A percentile compares a stretch with the other conserved stretches of the same genome.
Evolutionary conservation across 2,888 invertebrate genomes (phyloP).

Genomic region (Drosophila mercatorum): DNA sequence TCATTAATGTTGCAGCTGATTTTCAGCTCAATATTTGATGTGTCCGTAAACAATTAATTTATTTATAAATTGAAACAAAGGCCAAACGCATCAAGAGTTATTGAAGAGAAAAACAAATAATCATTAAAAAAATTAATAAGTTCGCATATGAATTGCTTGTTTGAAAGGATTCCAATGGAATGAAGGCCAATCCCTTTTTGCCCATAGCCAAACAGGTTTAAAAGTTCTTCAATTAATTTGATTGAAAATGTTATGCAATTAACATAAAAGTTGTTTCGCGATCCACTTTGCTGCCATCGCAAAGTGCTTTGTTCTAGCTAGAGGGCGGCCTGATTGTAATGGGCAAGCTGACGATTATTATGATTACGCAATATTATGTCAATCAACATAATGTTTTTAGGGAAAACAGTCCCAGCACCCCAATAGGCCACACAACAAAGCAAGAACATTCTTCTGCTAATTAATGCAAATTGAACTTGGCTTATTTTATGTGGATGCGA

Average conservation of each 20-base stretch:
- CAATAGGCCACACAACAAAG: background rate
- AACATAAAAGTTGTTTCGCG: constrained; percentile 42
- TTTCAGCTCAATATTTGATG: constrained; percentile 26
- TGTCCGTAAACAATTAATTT: constrained; percentile 7
- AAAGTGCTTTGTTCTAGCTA: constrained; percentile 23
- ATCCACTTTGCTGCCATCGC: constrained; percentile 2
- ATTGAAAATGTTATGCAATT: constrained; percentile 64
- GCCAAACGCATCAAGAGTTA: background rate
- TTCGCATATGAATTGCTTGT: constrained; percentile 7
- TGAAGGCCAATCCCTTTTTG: constrained; percentile 6
- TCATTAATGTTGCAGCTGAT: constrained; percentile 10
- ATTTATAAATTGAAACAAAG: constrained; percentile 1
- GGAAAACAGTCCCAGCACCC: constrained; percentile 6
- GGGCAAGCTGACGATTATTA: constrained; percentile 30
- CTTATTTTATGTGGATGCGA: background rate
- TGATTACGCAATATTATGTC: constrained; percentile 23
- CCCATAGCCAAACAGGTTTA: constrained; percentile 2
- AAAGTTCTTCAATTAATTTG: constrained; percentile 60
- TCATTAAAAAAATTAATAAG: constrained; percentile 3
- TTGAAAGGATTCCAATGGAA: background rate
- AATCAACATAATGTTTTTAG: constrained; percentile 13
- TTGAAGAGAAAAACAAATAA: constrained; percentile 1
- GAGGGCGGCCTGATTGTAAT: constrained; percentile 10
- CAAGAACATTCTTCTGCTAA: background rate
- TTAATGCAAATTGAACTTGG: constrained; percentile 16